Conservation (phyloP, 2,113 vertebrate species). For the Elachura formosa region DNA sequence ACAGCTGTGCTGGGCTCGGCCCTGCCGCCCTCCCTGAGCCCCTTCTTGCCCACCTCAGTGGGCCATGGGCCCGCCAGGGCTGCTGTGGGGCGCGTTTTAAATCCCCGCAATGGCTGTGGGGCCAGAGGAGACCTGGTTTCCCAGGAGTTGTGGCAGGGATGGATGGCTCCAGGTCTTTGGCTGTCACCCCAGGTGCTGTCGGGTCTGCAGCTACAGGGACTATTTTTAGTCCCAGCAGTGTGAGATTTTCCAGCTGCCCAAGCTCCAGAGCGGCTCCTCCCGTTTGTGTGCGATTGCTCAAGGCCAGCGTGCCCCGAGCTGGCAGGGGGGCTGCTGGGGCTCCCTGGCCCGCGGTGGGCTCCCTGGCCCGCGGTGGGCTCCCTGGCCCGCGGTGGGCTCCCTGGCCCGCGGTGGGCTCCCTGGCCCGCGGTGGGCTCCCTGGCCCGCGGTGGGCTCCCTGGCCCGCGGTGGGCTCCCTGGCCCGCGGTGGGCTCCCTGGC, state of each 20-base stretch:
- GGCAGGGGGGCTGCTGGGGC: not conserved
- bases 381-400: not conserved
- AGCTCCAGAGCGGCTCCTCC: not conserved
- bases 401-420: not conserved
- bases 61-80: accelerated
- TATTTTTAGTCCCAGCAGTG: constrained; percentile 43
- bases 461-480: not conserved
- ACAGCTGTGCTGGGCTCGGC: accelerated
- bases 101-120: not conserved
- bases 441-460: not conserved
- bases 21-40: accelerated
- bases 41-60: accelerated
- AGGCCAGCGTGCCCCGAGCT: accelerated
- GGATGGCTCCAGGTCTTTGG: constrained; percentile 12
- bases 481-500: not conserved
- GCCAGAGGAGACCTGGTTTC: not conserved
- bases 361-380: not conserved
- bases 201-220: not conserved
- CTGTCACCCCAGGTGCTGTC: constrained; percentile 38
- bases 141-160: not conserved
- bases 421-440: not conserved
- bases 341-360: not conserved
- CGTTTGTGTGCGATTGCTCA: not conserved
- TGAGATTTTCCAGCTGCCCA: constrained; percentile 46
- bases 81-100: not conserved